Base-by-base conservation (phyloP, 2,113 vertebrate species). In the Motacilla alba region DNA sequence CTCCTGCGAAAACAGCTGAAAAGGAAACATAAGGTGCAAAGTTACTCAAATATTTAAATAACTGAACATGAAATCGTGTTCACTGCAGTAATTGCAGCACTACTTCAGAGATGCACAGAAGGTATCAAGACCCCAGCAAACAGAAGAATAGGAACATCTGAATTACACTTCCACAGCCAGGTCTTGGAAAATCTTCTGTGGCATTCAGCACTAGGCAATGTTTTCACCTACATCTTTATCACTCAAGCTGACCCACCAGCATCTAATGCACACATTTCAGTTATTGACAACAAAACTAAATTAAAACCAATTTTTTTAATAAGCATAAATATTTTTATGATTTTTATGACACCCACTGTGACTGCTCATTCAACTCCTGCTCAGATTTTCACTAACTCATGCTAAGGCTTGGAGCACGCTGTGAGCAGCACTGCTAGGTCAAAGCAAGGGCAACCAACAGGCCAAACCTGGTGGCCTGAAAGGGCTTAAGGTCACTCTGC, bases 1-100 rank as follows among this genome's bases (percentile, higher is more conserved):
- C 67, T 98, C 97, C 98, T 85, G 97, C 94, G 91, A 97, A 81
- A 87, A 67, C 69, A 89, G 98, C 98, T 98, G 96, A 73, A 95
- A 96, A 89, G 69, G 60, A 95, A 94, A 96, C 79, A 96, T 94
- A 96, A 94, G 5, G 33, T 44, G 31, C 6, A 1, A 83, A 60
- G 59, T 47, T 82, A 90, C 15, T 91, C n/a, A 85, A 95, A 58
- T 93, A 66, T 67, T 82, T 64, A 79, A 82, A 64, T 59, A 58
- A 83, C 1, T 53, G 59, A 83, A 90, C 43, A 49, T 8, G 13
- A 85, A 79, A 77, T 49, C 0, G 1, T 21, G 33, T 52, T 84
- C 46, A 60, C 80, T 37, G 52, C 37, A 83, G 44, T 72, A 83
- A 91, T 6, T 47, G 63, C 69, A 87, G 33, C 28, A 56, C 31